Base-by-base conservation (phyloP, 2,113 vertebrate species). In the Alethe castanea region DNA sequence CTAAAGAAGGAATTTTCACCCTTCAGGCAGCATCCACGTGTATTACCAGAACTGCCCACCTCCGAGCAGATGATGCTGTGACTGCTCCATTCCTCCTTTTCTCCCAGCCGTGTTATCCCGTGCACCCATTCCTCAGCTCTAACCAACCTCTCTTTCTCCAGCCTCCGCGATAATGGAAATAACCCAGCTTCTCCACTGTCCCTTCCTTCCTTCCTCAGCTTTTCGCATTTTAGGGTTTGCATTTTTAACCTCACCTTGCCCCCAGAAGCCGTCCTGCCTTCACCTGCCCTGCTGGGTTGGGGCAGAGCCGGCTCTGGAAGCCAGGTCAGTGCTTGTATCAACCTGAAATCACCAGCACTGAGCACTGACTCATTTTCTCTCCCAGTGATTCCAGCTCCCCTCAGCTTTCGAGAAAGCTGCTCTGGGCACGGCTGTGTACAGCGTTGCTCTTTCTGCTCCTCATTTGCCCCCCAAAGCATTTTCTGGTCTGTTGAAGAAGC, bases 401-500 rank as follows among this genome's bases (percentile, higher is more conserved):
- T 5, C 6, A 54, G 76, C 71, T 50, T 57, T 45, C 25, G 9
- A 64, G 23, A 60, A 71, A 50, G 24, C 35, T 59, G 24, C 54
- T 9, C 48, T 7, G 19, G 65, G n/a, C 66, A 87, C 0, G 9
- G 70, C 60, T 2, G 2, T 22, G 54, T 60, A 9, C 3, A 4
- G 71, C 76, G 9, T 2, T 8, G 8, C 18, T 25, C 1, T 5
- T 11, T 12, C 28, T 19, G 2, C 9, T 65, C 25, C n/a, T 38
- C 5, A 2, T 9, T 18, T 38, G 56, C 7, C 26, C 38, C 28
- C 15, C 3, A 0, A 4, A 65, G 36, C 25, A 72, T 6, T 23
- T 11, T 52, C 23, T 44, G 12, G 31, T 23, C 77, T 19, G 56
- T 19, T 24, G 31, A 12, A 44, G 54, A 57, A 26, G 19, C 1